These are phyloP conservation scores for Caracal caracal DNA, from an alignment of 2,113 vertebrate genomes.

Conservation along the genomic window DNA sequence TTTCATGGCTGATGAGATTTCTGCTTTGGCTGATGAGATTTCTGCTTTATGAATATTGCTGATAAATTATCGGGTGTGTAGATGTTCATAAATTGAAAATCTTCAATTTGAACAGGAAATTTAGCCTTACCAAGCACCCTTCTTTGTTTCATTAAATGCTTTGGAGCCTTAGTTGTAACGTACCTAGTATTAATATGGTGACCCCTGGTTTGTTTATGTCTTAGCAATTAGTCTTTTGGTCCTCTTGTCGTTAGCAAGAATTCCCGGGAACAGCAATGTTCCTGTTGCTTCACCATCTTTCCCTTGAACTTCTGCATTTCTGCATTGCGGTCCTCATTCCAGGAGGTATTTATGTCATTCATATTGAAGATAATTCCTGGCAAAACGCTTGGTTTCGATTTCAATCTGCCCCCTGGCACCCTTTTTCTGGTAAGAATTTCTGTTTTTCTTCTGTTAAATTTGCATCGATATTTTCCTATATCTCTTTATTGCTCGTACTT, in stretches of 20 bases:
- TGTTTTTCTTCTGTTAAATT: background rate
- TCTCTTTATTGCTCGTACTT: background rate
- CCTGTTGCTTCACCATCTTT: background rate
- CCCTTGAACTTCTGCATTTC: background rate
- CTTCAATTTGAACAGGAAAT: background rate
- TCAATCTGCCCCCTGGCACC: background rate
- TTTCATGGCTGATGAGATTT: background rate
- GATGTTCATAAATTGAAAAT: background rate
- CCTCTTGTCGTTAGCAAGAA: background rate
- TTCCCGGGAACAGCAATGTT: background rate
- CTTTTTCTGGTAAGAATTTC: background rate
- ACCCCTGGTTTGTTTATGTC: background rate
- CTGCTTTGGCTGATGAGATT: background rate
- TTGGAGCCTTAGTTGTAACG: background rate
- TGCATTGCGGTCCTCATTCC: background rate
- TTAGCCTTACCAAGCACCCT: background rate
- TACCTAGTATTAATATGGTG: background rate
- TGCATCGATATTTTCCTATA: background rate
- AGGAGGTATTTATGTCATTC: background rate
- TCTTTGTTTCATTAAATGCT: background rate
- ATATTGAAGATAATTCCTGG: background rate
- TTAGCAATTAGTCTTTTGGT: background rate
- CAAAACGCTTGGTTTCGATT: background rate
- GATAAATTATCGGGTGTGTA: background rate
- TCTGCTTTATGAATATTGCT: background rate